Evolutionary conservation across 1,140 invertebrate genomes (phyloP).

Genomic region (Drosophila yakuba): DNA sequence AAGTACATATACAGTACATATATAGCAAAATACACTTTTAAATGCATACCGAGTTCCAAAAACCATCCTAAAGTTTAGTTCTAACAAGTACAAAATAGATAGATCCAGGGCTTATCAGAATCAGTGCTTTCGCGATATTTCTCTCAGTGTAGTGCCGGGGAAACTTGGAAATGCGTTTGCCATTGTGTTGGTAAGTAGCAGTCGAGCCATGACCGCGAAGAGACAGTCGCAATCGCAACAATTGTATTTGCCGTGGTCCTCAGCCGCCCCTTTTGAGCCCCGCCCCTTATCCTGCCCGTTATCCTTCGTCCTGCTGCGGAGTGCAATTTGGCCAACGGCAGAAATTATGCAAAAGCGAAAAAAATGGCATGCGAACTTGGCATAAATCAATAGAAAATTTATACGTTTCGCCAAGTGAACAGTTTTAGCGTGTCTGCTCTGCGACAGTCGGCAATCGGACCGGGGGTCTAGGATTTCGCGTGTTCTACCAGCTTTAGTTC

Average conservation of each 20-base stretch:
- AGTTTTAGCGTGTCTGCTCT: conserved; percentile 63
- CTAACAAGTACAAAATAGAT: too few relatives aligned
- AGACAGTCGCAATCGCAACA: conserved; percentile 72
- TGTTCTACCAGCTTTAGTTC: conserved; percentile 48
- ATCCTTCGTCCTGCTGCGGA: conserved; percentile 16
- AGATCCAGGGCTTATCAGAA: too few relatives aligned
- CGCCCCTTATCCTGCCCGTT: background rate
- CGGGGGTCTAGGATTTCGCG: conserved; percentile 61
- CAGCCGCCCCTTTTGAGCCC: conserved; percentile 7
- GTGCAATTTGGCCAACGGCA: conserved; percentile 76
- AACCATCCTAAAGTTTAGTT: too few relatives aligned
- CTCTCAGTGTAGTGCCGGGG: conserved; percentile 11
- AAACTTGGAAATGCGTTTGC: conserved; percentile 46
- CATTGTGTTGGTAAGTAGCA: conserved; percentile 61
- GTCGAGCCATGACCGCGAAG: conserved; percentile 62
- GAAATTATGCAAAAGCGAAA: conserved; percentile 82
- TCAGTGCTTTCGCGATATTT: background rate
- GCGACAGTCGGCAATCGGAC: conserved; percentile 33
- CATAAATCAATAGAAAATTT: conserved; percentile 84
- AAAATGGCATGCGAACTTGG: conserved; percentile 82
- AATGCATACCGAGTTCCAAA: too few relatives aligned
- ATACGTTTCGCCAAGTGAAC: conserved; percentile 78
- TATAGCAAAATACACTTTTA: too few relatives aligned
- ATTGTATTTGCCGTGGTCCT: conserved; percentile 64
- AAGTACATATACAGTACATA: too few relatives aligned